Percentiles rank a stretch among this genome's conserved stretches.
phyloP scores from a whole-genome alignment of 2,888 invertebrate species.

The Dendrolimus pini region DNA sequence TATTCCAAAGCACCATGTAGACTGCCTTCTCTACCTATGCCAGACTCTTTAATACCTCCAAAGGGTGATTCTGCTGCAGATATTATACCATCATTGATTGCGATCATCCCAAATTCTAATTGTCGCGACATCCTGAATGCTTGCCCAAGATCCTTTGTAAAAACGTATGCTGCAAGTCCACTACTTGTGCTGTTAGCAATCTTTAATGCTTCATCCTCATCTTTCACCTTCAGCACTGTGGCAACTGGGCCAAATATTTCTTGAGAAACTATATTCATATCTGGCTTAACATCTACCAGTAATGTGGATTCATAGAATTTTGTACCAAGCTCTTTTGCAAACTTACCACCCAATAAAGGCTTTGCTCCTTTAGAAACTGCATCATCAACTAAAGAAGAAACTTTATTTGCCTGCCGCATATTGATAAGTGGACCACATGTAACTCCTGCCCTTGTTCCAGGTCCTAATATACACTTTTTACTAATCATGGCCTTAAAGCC shows the following conservation, averaged over 20 bases:
- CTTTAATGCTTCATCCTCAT: conserved; percentile 90
- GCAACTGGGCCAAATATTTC: conserved; percentile 98
- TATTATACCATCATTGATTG: conserved; percentile 96
- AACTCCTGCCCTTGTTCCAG: conserved; percentile 82
- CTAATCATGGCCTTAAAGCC: conserved; percentile 82
- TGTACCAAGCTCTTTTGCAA: conserved; percentile 79
- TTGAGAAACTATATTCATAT: conserved; percentile 90
- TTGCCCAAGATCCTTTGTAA: conserved; percentile 91
- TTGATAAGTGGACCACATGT: conserved; percentile 97
- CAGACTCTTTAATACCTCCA: conserved; percentile 98
- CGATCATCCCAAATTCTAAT: conserved; percentile 96
- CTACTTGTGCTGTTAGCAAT: conserved; percentile 89
- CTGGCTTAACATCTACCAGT: conserved; percentile 83
- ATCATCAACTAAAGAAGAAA: conserved; percentile 87
- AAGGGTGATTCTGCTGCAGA: conserved; percentile 96
- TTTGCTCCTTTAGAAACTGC: conserved; percentile 91
- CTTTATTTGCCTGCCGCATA: conserved; percentile 87
- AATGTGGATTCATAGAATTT: conserved; percentile 94
- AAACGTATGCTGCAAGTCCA: conserved; percentile 97
- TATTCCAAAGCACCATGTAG: conserved; percentile 95
- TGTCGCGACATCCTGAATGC: conserved; percentile 91
- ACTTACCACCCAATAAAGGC: conserved; percentile 85
- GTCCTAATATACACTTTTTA: conserved; percentile 84
- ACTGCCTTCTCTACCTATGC: conserved; percentile 96
- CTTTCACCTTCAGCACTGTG: conserved; percentile 88